Conservation (phyloP, 2,113 vertebrate species). For the Bambusicola thoracicus region DNA sequence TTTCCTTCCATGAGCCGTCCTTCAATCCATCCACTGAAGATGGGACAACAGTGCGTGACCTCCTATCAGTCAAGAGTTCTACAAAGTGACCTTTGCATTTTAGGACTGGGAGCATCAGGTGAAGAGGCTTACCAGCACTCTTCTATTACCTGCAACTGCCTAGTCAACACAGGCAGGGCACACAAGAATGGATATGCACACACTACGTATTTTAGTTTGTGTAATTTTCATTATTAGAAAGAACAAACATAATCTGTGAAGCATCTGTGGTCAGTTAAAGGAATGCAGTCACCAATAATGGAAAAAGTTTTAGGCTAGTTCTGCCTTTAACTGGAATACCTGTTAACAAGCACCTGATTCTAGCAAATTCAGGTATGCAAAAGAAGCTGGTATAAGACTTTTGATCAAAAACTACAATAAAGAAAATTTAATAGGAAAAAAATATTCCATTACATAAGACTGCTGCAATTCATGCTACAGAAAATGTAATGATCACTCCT, state of each 20-base stretch:
- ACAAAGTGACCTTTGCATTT: neutral
- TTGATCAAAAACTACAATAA: neutral
- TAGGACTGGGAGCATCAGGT: neutral
- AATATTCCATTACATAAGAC: neutral
- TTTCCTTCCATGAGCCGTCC: accelerated
- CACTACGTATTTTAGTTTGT: neutral
- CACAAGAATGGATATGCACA: neutral
- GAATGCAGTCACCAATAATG: neutral
- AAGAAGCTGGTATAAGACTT: neutral
- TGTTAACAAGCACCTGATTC: neutral
- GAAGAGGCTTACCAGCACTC: neutral
- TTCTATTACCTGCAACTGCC: neutral
- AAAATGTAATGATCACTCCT: neutral
- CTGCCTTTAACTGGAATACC: neutral
- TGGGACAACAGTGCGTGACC: neutral
- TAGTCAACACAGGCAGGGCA: neutral
- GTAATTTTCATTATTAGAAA: neutral
- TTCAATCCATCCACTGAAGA: neutral
- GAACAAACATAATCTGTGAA: neutral
- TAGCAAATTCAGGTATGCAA: neutral
- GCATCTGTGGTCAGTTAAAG: neutral
- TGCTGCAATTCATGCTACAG: neutral
- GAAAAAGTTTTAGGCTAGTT: neutral
- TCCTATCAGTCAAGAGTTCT: neutral
- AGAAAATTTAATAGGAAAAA: neutral